These are phyloP conservation scores for Probaryconus sp. DNA, from an alignment of 1,140 invertebrate genomes.

Conservation along the genomic window DNA sequence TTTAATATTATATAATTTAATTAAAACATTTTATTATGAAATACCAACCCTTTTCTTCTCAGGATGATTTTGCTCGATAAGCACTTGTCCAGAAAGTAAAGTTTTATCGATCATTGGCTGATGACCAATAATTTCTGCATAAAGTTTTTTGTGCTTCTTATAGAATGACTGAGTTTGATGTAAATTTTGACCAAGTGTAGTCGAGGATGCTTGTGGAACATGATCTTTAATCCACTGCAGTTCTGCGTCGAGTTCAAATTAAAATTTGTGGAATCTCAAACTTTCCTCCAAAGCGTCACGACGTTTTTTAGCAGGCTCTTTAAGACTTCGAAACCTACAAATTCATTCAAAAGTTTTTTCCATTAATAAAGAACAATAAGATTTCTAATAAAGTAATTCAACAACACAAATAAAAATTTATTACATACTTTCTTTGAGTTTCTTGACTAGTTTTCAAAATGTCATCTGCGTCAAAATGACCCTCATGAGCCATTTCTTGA, in stretches of 20 bases:
- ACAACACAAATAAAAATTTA: too few species aligned
- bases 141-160: slow-evolving; percentile 95
- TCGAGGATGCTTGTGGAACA: slow-evolving; percentile 87
- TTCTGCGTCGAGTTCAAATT: slow-evolving; percentile 95
- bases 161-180: slow-evolving; percentile 94
- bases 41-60: slow-evolving; percentile 86
- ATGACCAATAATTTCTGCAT: slow-evolving; percentile 90
- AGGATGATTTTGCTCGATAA: slow-evolving; percentile 87
- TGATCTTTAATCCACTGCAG: slow-evolving; percentile 97
- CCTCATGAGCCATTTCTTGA: slow-evolving; percentile 92
- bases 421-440: slow-evolving; percentile 82
- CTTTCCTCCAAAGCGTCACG: slow-evolving; percentile 92
- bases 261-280: slow-evolving; percentile 93
- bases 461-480: slow-evolving; percentile 94
- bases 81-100: slow-evolving; percentile 83
- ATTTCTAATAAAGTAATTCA: too few species aligned
- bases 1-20: background rate
- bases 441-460: slow-evolving; percentile 89
- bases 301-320: slow-evolving; percentile 82
- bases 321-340: slow-evolving; percentile 81
- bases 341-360: background rate
- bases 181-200: slow-evolving; percentile 87
- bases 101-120: slow-evolving; percentile 89
- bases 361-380: too few species aligned
- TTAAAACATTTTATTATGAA: too few species aligned